Evolutionary conservation across 2,797 vertebrate species (phyloP).

Genomic region (Philypnodon macrostomus): DNA sequence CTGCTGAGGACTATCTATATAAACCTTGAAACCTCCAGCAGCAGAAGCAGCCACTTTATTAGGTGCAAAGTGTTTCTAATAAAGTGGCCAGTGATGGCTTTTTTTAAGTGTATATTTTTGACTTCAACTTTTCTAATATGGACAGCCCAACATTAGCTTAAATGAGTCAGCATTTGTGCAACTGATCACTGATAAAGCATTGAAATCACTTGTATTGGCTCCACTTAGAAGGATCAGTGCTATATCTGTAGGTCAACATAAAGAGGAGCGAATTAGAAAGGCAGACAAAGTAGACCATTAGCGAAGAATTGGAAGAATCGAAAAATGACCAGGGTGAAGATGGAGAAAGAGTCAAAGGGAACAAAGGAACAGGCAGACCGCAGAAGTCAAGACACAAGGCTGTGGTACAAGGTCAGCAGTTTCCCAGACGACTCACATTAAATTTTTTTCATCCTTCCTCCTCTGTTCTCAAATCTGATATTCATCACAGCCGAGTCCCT

Average conservation of each 20-base stretch:
- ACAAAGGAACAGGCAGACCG: slow-evolving; percentile 36
- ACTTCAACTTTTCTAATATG: too few relatives aligned
- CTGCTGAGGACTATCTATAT: too few relatives aligned
- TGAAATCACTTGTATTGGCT: slow-evolving; percentile 79
- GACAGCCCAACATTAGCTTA: slow-evolving; percentile 38
- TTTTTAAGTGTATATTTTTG: too few relatives aligned
- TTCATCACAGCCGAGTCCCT: slow-evolving; percentile 85
- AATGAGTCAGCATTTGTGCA: slow-evolving; percentile 38
- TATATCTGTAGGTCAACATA: slow-evolving; percentile 33
- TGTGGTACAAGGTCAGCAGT: slow-evolving; percentile 80
- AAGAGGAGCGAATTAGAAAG: slow-evolving; percentile 21
- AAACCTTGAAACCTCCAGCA: too few relatives aligned
- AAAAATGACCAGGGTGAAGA: slow-evolving; percentile 29
- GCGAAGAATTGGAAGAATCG: slow-evolving; percentile 35
- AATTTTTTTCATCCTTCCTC: slow-evolving; percentile 59
- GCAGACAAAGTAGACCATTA: slow-evolving; percentile 35
- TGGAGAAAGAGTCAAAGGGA: too few relatives aligned
- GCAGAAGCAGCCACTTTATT: too few relatives aligned
- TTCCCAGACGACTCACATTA: slow-evolving; percentile 58
- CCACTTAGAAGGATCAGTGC: slow-evolving; percentile 70
- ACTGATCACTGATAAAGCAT: slow-evolving; percentile 66
- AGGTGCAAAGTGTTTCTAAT: too few relatives aligned
- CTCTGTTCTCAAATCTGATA: slow-evolving; percentile 80
- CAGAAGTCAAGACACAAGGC: slow-evolving; percentile 37
- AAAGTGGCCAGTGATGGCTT: too few relatives aligned